phyloP scores from a whole-genome alignment of 2,113 vertebrate genomes.

The Sminthopsis crassicaudata region DNA sequence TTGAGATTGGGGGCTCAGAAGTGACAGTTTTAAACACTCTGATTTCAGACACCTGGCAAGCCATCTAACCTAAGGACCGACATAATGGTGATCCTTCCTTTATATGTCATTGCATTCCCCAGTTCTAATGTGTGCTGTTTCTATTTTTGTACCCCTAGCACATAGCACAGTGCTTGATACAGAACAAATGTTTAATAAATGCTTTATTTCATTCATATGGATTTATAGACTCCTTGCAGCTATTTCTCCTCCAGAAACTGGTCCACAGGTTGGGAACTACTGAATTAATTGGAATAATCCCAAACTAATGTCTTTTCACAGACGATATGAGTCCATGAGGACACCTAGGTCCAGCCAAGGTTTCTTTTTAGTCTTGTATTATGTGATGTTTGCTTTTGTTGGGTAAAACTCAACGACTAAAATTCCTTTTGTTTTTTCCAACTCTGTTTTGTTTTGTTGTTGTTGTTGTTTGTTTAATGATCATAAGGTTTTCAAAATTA shows the following conservation, averaged over 20 bases:
- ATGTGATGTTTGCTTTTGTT: conserved; percentile 28
- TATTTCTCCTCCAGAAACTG: not conserved
- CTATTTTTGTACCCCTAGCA: not conserved
- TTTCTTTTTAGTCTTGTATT: not conserved
- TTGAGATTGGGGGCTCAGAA: not conserved
- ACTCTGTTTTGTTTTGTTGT: not conserved
- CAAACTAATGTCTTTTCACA: not conserved
- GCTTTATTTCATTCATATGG: not conserved
- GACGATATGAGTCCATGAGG: not conserved
- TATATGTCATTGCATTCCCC: not conserved
- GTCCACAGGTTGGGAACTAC: not conserved
- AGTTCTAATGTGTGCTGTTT: not conserved
- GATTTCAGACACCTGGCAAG: not conserved
- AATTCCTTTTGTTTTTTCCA: conserved; percentile 56
- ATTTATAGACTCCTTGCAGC: not conserved
- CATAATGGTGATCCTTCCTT: not conserved
- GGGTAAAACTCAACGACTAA: conserved; percentile 46
- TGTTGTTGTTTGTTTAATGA: not conserved
- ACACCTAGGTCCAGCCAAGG: not conserved
- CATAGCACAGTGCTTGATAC: not conserved
- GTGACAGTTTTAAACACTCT: not conserved
- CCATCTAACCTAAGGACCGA: not conserved
- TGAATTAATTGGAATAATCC: not conserved
- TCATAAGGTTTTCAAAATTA: conserved; percentile 50
- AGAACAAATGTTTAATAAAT: not conserved